phyloP scores from a whole-genome alignment of 2,888 invertebrate genomes.

The Thymelicus acteon region DNA sequence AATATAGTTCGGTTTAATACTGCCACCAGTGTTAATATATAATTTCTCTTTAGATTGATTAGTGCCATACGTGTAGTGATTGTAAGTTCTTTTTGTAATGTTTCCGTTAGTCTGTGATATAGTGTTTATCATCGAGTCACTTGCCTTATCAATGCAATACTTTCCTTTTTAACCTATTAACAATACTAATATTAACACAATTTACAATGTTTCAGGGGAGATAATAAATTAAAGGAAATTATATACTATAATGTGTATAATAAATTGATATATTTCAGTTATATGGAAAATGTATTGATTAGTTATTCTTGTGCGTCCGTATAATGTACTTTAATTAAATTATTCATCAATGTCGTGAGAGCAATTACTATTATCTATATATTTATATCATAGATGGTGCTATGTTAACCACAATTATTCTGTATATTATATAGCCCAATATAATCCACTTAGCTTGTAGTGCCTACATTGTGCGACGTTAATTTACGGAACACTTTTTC shows the following conservation, averaged over 20 bases:
- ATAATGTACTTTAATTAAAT: slow-evolving; percentile 29
- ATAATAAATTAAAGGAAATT: slow-evolving; percentile 15
- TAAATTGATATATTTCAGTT: slow-evolving; percentile 29
- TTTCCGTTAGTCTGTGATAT: slow-evolving; percentile 83
- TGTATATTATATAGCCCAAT: slow-evolving; percentile 28
- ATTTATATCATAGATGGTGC: slow-evolving; percentile 34
- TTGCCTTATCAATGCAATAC: slow-evolving; percentile 63
- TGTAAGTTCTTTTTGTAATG: slow-evolving; percentile 65
- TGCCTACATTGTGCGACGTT: slow-evolving; percentile 13
- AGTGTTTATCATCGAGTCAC: slow-evolving; percentile 67
- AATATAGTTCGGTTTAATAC: slow-evolving; percentile 52
- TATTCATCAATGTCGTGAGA: slow-evolving; percentile 30
- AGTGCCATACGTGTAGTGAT: slow-evolving; percentile 81
- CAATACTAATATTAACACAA: slow-evolving; percentile 29
- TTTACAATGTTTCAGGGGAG: slow-evolving; percentile 9
- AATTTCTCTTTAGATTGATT: slow-evolving; percentile 67
- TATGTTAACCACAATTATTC: slow-evolving; percentile 33
- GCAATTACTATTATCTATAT: slow-evolving; percentile 30
- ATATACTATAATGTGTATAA: slow-evolving; percentile 25
- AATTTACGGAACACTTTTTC: slow-evolving; percentile 20
- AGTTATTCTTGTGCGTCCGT: slow-evolving; percentile 31
- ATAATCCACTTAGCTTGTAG: slow-evolving; percentile 30
- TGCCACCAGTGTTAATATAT: slow-evolving; percentile 65
- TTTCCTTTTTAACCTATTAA: slow-evolving; percentile 40
- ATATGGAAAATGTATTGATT: slow-evolving; percentile 29